phyloP scores from a whole-genome alignment of 1,140 invertebrate genomes.

The Mercenaria mercenaria region DNA sequence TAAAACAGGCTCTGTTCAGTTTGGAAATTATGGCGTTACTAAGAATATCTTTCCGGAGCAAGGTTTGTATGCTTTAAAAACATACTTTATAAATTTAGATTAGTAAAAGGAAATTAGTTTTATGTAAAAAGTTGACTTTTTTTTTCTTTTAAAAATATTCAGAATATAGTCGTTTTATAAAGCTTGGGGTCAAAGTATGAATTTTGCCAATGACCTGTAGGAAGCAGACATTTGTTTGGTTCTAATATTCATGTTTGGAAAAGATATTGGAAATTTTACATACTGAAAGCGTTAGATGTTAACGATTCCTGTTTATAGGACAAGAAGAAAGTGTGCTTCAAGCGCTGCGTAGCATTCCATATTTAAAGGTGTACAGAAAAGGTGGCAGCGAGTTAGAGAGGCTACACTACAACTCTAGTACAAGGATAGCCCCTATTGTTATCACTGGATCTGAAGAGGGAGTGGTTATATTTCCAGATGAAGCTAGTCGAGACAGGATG shows the following conservation, averaged over 20 bases:
- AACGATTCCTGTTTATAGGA: neutral
- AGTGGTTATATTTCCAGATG: slow-evolving; percentile 26
- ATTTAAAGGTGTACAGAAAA: slow-evolving; percentile 44
- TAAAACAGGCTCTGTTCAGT: neutral
- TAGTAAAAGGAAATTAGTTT: too few species aligned
- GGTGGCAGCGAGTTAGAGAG: neutral
- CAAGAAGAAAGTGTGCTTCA: slow-evolving; percentile 18
- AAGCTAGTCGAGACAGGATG: neutral
- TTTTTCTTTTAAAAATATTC: too few species aligned
- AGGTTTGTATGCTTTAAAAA: slow-evolving; percentile 9
- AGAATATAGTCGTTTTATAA: too few species aligned
- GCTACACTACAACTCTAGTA: slow-evolving; percentile 35
- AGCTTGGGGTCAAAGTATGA: too few species aligned
- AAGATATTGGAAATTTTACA: neutral
- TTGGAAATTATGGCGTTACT: neutral
- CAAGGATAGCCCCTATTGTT: too few species aligned
- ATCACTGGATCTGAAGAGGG: too few species aligned
- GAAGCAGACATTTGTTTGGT: too few species aligned
- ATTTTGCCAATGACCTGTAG: too few species aligned
- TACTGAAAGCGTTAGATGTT: neutral
- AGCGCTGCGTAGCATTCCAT: neutral
- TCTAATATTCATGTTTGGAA: too few species aligned
- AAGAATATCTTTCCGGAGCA: slow-evolving; percentile 37
- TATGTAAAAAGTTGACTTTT: too few species aligned
- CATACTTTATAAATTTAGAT: neutral